Base-by-base conservation (phyloP, 2,888 invertebrate genomes). In the Empis stercorea region DNA sequence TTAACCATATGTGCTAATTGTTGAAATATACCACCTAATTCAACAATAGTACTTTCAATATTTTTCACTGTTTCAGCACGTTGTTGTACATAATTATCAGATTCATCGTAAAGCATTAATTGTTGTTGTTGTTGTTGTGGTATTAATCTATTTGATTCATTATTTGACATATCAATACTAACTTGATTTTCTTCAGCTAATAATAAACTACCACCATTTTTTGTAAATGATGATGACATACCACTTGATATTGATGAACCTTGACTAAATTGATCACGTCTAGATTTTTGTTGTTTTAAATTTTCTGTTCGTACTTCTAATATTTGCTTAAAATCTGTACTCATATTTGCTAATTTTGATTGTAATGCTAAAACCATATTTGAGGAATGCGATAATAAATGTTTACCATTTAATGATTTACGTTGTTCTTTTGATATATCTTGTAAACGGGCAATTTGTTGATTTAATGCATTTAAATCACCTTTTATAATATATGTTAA, bases 41-140 rank as follows among this genome's bases (percentile, higher is more conserved):
- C 99, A 13, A 97, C 94, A 60, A 99, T 97, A 15, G 97, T 97
- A 44, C 92, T 89, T 71, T 99, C 99, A 61, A 99, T 99, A 65
- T 89, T 95, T 68, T 97, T 94, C 96, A 99, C 97, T 1, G 97
- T 94, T 66, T 95, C 94, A 36, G 94, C 94, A 59, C 99, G 78
- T 60, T 85, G 86, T 61, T 89, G 87, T 37, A 95, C 78, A 72
- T 96, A 97, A 43, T 84, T 77, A 62, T 95, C 93, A 44, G 85
- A 81, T 66, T 88, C 86, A 70, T 92, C 88, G 60, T 88, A 83
- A 59, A 87, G 73, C 41, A 86, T 73, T 56, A 84, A 72, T 57
- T 87, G 81, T 59, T 84, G 80, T 58, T 64, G 62, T 23, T 62
- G 61, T 48, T 62, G 68, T 51, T 61, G 64, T 61, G 54, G 64